A percentile compares a stretch with the other conserved stretches of the same genome.
These are phyloP conservation scores for Taphrorychus bicolor DNA, from an alignment of 2,888 invertebrate genomes.

Conservation along the genomic window DNA sequence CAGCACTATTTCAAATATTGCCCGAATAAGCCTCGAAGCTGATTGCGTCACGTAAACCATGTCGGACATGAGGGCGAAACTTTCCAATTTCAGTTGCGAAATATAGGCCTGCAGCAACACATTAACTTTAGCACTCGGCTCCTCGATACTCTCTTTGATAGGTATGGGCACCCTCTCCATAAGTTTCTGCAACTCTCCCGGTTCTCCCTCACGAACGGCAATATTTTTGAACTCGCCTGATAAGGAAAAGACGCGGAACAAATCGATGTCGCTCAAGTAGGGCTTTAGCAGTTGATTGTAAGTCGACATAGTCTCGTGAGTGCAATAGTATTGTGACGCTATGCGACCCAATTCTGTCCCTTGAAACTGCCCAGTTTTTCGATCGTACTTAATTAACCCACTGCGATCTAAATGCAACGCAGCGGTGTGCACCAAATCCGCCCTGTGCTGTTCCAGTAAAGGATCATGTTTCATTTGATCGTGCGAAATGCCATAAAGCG, in stretches of 20 bases:
- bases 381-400: conserved; percentile 94
- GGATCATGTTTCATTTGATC: conserved; percentile 84
- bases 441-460: conserved; percentile 85
- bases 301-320: conserved; percentile 94
- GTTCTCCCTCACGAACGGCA: conserved; percentile 94
- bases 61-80: conserved; percentile 98
- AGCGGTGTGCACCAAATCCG: conserved; percentile 95
- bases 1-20: conserved; percentile 97
- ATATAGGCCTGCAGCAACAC: conserved; percentile 97
- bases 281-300: conserved; percentile 97
- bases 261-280: conserved; percentile 95
- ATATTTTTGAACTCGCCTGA: conserved; percentile 95
- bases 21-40: conserved; percentile 91
- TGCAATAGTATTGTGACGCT: conserved; percentile 98
- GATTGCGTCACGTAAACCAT: conserved; percentile 99
- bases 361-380: conserved; percentile 84
- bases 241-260: conserved; percentile 98
- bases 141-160: conserved; percentile 98
- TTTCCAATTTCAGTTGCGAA: conserved; percentile 96
- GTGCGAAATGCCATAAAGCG: conserved; percentile 85
- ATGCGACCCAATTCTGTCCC: conserved; percentile 94
- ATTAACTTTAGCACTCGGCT: conserved; percentile 96
- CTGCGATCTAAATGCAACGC: conserved; percentile 90
- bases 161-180: conserved; percentile 96
- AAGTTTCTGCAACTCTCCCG: conserved; percentile 94